These are phyloP conservation scores for Muntiacus muntjak DNA, from an alignment of 2,113 vertebrate species.

Conservation along the genomic window DNA sequence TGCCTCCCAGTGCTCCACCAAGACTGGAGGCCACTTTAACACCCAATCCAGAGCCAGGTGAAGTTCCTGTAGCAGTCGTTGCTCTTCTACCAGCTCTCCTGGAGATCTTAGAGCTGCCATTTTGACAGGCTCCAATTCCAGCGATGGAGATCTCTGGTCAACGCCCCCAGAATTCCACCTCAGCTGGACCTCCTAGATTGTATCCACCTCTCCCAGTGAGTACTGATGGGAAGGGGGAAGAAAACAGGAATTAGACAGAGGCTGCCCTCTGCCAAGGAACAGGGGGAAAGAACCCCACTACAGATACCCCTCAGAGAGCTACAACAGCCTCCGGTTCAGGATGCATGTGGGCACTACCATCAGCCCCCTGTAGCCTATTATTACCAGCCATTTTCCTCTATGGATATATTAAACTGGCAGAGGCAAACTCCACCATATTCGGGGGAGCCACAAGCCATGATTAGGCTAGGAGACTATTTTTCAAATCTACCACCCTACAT, in stretches of 20 bases:
- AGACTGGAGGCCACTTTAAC: accelerated
- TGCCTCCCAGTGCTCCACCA: neutral
- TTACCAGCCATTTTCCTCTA: neutral
- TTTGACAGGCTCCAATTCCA: neutral
- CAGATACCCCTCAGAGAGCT: neutral
- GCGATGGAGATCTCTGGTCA: neutral
- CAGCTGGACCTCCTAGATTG: neutral
- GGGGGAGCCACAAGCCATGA: neutral
- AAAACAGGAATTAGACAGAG: neutral
- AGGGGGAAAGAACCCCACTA: neutral
- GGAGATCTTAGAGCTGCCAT: accelerated
- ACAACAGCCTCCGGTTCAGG: accelerated
- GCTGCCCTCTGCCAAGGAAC: neutral
- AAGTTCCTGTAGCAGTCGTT: neutral
- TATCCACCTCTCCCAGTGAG: neutral
- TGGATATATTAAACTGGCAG: neutral
- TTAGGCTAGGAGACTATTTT: neutral
- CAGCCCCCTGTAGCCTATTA: neutral
- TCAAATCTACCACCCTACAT: neutral
- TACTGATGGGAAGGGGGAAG: neutral
- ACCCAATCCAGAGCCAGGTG: neutral
- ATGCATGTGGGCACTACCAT: neutral
- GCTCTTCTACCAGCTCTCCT: neutral
- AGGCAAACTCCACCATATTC: neutral
- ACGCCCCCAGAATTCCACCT: neutral